Conservation (phyloP, 2,888 invertebrate genomes). For the Cryptocephalus primarius region DNA sequence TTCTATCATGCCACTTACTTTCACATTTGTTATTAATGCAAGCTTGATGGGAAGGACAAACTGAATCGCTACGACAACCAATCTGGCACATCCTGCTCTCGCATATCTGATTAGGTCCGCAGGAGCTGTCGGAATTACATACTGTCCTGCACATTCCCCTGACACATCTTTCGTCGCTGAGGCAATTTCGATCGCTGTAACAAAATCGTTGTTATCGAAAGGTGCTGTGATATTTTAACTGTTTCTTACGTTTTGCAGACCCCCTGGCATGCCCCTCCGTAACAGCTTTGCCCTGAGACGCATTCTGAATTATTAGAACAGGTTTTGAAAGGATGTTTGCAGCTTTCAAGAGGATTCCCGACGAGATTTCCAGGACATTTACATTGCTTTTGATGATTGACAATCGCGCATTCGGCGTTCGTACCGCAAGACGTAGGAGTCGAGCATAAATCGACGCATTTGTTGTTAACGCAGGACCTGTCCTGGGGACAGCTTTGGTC, state of each 20-base stretch:
- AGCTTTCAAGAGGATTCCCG: constrained; percentile 65
- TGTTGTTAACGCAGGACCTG: constrained; percentile 65
- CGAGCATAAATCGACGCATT: constrained; percentile 66
- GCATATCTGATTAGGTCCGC: constrained; percentile 73
- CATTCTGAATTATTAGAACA: constrained; percentile 62
- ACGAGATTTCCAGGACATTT: constrained; percentile 57
- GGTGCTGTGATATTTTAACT: not conserved
- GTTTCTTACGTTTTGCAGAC: constrained; percentile 60
- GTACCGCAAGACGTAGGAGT: constrained; percentile 73
- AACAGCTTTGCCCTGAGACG: constrained; percentile 56
- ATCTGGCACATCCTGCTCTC: constrained; percentile 75
- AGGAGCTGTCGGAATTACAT: constrained; percentile 77
- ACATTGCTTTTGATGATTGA: constrained; percentile 65
- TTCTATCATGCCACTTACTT: constrained; percentile 39
- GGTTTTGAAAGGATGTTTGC: constrained; percentile 53
- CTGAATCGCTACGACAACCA: constrained; percentile 76
- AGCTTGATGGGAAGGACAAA: constrained; percentile 63
- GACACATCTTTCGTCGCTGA: constrained; percentile 78
- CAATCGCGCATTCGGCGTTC: constrained; percentile 63
- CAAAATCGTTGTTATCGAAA: constrained; percentile 5
- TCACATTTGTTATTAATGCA: constrained; percentile 75
- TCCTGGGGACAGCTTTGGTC: constrained; percentile 64
- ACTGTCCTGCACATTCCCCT: constrained; percentile 72
- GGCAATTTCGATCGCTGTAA: constrained; percentile 64
- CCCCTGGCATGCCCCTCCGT: constrained; percentile 65